Base-by-base conservation (phyloP, 35 echinoderm and acorn worm genomes). In the Apostichopus japonicus region DNA sequence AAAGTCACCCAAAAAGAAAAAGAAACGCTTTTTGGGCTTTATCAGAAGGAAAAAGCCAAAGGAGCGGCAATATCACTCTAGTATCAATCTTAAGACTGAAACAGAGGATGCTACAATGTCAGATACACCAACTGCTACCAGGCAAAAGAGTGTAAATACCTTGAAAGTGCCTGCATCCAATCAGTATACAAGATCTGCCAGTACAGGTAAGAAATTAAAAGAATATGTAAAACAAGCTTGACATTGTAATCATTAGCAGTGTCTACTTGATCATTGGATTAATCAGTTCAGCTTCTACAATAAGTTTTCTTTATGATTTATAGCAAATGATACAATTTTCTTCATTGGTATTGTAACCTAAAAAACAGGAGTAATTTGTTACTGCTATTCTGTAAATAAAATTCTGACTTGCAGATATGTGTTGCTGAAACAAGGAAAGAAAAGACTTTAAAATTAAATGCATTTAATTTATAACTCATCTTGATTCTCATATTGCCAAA, bases 151-250 rank as follows among this genome's bases (percentile, higher is more conserved):
- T 56, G 90, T 44, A 56, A 91, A 91, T 27, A 91, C 90, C 90
- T 79, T 91, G 72, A 91, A 78, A 91, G 90, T 91, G 90, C 90
- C 90, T 79, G 72, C 72, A 16, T 54, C 72, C 53, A 91, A 91
- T 65, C 90, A 91, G 90, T 91, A 91, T 55, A 91, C 90, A 56
- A 78, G 90, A 91, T 91, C 90, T 54, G 90, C 90, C 86, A 78
- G 90, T 79, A 33, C 27, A 1, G 27, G 27, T 33, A 33, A 33
- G 27, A 33, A 33, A 33, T 1, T 33, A 33, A 33, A 33, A 33
- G 27, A 33, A 33, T 1, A 33, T 33, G 27, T 33, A 33, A 33
- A 33, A 33, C 27, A 1, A 33, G 27, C 27, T 33, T 33, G 27
- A n/a, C n/a, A n/a, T 33, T 33, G 27, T 33, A 33, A 33, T 33